These are phyloP conservation scores for Sarcophaga peregrina DNA, from an alignment of 1,140 invertebrate species.

Conservation along the genomic window DNA sequence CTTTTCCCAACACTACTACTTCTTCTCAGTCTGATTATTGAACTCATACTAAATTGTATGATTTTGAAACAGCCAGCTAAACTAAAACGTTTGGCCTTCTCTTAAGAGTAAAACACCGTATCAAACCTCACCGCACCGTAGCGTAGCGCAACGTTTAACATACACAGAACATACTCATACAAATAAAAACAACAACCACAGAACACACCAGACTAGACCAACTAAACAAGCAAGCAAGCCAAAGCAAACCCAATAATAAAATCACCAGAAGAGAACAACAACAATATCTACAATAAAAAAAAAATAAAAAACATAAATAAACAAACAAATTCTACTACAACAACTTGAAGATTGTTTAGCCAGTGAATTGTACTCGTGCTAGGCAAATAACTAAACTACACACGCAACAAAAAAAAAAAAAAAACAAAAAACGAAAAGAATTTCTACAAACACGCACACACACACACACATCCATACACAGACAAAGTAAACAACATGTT, in stretches of 20 bases:
- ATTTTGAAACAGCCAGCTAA: slow-evolving; percentile 18
- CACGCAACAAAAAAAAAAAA: background rate
- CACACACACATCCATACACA: too few relatives aligned
- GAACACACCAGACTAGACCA: background rate
- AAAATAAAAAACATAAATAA: background rate
- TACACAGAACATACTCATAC: background rate
- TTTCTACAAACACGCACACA: too few relatives aligned
- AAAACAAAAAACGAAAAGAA: too few relatives aligned
- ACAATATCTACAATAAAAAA: background rate
- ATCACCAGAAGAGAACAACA: background rate
- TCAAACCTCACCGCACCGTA: too few relatives aligned
- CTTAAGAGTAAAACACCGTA: background rate
- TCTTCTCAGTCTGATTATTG: slow-evolving; percentile 31
- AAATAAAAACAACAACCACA: background rate
- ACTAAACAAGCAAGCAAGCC: background rate
- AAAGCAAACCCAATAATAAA: background rate
- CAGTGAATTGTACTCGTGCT: background rate
- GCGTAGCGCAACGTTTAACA: background rate
- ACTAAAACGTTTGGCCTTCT: slow-evolving; percentile 30
- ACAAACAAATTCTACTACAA: slow-evolving; percentile 22
- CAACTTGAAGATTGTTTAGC: background rate
- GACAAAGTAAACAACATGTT: too few relatives aligned
- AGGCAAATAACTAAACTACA: background rate
- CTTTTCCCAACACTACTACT: slow-evolving; percentile 6
- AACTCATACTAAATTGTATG: slow-evolving; percentile 30